Conservation (phyloP, 2,113 vertebrate species). For the Heptranchias perlo region DNA sequence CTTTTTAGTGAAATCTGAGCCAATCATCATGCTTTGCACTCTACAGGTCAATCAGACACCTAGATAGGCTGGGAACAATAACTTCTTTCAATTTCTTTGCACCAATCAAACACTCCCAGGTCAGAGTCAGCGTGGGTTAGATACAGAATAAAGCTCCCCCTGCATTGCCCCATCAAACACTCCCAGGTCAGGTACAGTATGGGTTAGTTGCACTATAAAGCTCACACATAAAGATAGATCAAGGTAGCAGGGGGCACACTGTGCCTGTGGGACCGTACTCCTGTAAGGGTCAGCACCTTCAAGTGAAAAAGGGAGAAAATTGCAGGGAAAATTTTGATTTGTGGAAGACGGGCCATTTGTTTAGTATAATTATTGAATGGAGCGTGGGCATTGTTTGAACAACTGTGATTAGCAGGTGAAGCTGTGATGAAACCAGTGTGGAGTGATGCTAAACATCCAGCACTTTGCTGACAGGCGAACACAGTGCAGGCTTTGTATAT, state of each 20-base stretch:
- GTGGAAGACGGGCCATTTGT: background rate
- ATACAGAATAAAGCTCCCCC: background rate
- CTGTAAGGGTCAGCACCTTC: background rate
- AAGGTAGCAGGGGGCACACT: background rate
- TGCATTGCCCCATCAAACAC: background rate
- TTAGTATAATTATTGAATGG: background rate
- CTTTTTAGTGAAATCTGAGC: too few species aligned
- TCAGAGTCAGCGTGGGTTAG: background rate
- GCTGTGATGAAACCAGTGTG: background rate
- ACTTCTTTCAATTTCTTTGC: too few species aligned
- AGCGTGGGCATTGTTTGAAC: background rate
- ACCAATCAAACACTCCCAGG: background rate
- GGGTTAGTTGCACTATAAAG: background rate
- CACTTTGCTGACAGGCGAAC: background rate
- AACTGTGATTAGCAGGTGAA: background rate
- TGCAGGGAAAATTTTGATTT: background rate
- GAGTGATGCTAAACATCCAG: background rate
- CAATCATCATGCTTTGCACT: too few species aligned
- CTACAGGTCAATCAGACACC: too few species aligned
- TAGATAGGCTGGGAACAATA: too few species aligned
- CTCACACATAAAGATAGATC: background rate
- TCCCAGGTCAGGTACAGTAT: background rate
- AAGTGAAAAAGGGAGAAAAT: background rate
- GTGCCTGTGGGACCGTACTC: background rate
- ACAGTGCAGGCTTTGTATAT: background rate